Conservation (phyloP, 2,888 invertebrate species). For the Brachyptera risi region DNA sequence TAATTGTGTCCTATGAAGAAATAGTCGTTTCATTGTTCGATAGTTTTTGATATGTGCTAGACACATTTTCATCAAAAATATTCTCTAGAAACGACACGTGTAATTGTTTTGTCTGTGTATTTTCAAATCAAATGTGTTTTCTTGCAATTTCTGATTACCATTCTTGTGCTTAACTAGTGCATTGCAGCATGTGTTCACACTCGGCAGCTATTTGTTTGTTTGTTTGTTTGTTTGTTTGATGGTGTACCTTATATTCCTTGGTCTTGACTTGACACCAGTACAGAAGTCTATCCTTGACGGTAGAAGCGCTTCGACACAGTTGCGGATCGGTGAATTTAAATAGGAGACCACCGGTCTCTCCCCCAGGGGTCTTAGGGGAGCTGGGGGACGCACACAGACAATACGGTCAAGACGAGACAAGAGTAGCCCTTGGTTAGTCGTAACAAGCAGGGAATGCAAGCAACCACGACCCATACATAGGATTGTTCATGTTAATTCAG, state of each 20-base stretch:
- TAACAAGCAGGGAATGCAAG: constrained; percentile 16
- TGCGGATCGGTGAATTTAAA: constrained; percentile 90
- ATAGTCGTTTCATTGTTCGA: too few relatives aligned
- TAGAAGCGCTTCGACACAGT: constrained; percentile 85
- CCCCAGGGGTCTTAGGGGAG: constrained; percentile 67
- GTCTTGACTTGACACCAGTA: constrained; percentile 97
- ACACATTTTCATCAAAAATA: too few relatives aligned
- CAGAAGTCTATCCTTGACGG: constrained; percentile 94
- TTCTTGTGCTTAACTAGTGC: background rate
- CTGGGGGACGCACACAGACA: constrained; percentile 45
- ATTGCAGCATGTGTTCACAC: background rate
- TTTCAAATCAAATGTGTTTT: background rate
- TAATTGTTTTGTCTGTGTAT: background rate
- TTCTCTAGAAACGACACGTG: too few relatives aligned
- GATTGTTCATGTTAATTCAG: background rate
- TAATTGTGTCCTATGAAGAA: too few relatives aligned
- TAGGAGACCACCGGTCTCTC: constrained; percentile 63
- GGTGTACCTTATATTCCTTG: constrained; percentile 97
- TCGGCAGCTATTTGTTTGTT: background rate
- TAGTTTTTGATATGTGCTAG: too few relatives aligned
- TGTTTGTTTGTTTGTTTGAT: too few relatives aligned
- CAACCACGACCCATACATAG: constrained; percentile 1
- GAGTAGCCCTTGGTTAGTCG: constrained; percentile 30
- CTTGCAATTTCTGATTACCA: background rate
- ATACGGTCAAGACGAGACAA: constrained; percentile 21